Conservation (phyloP, 2,113 vertebrate genomes). For the Trichechus manatus region DNA sequence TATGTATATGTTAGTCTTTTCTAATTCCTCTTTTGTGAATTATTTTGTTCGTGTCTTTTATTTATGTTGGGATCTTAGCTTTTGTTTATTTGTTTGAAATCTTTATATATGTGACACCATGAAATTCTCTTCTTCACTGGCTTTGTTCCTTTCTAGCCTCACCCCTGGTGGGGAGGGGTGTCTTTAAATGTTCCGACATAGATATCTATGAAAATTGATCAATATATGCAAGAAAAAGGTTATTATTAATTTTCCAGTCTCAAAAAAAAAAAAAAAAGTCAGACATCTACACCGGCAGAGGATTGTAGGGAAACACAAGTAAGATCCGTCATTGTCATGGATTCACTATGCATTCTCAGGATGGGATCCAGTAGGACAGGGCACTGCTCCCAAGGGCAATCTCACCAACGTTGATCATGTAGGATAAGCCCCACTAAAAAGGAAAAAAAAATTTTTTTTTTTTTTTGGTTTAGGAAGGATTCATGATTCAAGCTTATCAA, state of each 20-base stretch:
- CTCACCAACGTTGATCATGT: background rate
- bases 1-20: background rate
- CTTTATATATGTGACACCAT: background rate
- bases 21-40: background rate
- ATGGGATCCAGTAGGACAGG: background rate
- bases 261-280: background rate
- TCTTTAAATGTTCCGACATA: background rate
- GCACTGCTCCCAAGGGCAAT: background rate
- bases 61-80: background rate
- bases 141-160: background rate
- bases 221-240: background rate
- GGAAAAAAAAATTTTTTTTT: background rate
- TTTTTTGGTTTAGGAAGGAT: background rate
- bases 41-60: background rate
- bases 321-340: too few species aligned
- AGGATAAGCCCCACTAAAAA: background rate
- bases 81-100: background rate
- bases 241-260: background rate
- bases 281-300: background rate
- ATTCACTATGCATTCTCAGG: background rate
- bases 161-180: background rate
- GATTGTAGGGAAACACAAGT: background rate
- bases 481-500: background rate
- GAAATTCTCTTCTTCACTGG: background rate
- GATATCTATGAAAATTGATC: slow-evolving; percentile 11